Evolutionary conservation across 2,113 vertebrate species (phyloP).

Genomic region (Rynchops niger): DNA sequence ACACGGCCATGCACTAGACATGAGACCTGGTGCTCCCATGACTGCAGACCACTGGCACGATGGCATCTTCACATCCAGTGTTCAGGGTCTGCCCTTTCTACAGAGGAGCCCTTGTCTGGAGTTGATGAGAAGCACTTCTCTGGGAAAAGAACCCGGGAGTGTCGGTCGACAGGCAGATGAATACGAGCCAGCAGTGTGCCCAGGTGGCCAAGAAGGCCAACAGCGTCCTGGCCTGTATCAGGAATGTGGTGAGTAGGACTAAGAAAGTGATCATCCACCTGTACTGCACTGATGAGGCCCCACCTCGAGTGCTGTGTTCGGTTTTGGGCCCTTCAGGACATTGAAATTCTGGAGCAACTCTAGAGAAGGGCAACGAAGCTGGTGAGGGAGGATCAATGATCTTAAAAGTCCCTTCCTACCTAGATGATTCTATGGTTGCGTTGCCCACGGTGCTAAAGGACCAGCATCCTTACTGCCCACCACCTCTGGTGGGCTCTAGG

Average conservation of each 20-base stretch:
- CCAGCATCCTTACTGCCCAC: background rate
- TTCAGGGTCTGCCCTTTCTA: background rate
- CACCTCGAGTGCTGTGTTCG: background rate
- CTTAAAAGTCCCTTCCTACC: background rate
- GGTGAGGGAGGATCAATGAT: background rate
- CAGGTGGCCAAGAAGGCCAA: background rate
- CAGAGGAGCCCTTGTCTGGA: background rate
- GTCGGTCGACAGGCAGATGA: background rate
- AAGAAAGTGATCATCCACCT: too few relatives aligned
- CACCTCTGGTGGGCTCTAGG: background rate
- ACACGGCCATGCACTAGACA: accelerated
- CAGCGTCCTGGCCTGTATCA: background rate
- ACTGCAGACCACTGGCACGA: background rate
- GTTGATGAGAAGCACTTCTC: background rate
- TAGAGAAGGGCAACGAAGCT: background rate
- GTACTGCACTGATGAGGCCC: background rate
- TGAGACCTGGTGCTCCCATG: background rate
- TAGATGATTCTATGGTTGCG: background rate
- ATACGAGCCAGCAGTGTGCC: background rate
- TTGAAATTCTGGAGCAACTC: background rate
- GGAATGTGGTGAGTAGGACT: background rate
- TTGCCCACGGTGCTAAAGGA: background rate
- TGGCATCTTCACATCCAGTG: background rate
- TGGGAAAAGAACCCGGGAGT: background rate
- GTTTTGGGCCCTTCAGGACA: background rate